These are phyloP conservation scores for Hemiprocne comata DNA, from an alignment of 2,113 vertebrate genomes.

Conservation along the genomic window DNA sequence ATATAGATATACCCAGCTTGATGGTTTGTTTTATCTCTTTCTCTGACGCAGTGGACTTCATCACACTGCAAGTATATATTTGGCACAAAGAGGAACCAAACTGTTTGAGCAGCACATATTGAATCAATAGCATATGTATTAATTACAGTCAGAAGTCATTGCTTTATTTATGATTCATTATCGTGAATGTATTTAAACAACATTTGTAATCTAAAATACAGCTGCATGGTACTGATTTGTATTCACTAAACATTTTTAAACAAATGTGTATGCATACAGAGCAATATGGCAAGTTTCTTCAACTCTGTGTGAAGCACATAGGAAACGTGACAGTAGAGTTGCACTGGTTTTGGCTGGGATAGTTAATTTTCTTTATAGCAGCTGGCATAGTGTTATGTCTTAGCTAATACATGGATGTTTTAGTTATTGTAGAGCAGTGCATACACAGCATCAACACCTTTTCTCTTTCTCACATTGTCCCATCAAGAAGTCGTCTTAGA, in stretches of 20 bases:
- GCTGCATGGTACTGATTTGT: background rate
- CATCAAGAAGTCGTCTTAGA: background rate
- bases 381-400: background rate
- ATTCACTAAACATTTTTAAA: background rate
- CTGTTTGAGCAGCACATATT: background rate
- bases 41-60: background rate
- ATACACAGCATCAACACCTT: background rate
- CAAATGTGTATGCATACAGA: background rate
- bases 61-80: background rate
- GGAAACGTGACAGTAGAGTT: background rate
- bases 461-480: background rate
- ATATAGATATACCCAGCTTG: background rate
- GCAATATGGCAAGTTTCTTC: background rate
- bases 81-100: background rate
- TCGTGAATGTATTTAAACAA: background rate
- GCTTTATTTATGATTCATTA: background rate
- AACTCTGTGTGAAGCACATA: background rate
- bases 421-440: background rate
- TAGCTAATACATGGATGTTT: background rate
- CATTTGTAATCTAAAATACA: background rate
- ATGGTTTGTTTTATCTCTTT: background rate
- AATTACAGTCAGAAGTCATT: background rate
- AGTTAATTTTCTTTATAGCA: background rate
- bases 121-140: background rate
- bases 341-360: background rate